Evolutionary conservation across 64 coral and sea anemone genomes (phyloP).

Genomic region (Trachythela sp.): DNA sequence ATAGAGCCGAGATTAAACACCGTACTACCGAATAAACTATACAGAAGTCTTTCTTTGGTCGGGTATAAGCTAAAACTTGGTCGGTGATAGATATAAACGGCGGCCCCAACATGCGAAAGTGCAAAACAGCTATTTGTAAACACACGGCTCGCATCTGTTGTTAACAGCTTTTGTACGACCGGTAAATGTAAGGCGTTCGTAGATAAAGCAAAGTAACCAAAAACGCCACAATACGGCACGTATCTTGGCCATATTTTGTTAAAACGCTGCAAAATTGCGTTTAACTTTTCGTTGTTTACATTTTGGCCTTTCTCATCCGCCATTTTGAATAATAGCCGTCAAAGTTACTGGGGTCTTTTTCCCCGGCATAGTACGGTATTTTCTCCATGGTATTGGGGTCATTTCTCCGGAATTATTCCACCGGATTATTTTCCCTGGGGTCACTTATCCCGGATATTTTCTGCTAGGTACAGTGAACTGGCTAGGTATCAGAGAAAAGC

Average conservation of each 20-base stretch:
- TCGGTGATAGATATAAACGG: background rate
- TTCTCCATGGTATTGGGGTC: no score
- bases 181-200: background rate
- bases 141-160: background rate
- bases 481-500: no score
- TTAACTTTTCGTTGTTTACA: background rate
- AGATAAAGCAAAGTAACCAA: background rate
- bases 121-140: constrained; percentile 3
- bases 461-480: no score
- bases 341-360: no score
- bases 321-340: background rate
- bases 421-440: no score
- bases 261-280: background rate
- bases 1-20: constrained; percentile 3
- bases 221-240: background rate
- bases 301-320: background rate
- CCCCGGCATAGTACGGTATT: no score
- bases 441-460: no score
- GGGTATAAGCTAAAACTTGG: background rate
- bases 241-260: background rate
- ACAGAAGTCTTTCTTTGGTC: background rate
- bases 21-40: constrained; percentile 2
- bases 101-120: background rate
- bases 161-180: background rate
- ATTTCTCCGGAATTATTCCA: no score